Conservation (phyloP, 2,888 invertebrate species). For the Priocnemis perturbator region DNA sequence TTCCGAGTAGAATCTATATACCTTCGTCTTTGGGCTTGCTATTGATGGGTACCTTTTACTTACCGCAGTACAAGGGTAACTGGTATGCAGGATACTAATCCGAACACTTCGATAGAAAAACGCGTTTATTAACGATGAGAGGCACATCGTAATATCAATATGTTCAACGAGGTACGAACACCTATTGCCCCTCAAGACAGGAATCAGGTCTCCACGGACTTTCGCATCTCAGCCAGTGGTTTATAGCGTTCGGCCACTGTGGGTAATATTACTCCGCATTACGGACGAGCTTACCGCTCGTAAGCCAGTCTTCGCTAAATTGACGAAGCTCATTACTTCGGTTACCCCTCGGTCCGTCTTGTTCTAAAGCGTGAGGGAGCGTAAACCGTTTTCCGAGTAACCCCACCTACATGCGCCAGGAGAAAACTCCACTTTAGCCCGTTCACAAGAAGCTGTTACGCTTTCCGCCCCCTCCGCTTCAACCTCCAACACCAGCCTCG, state of each 20-base stretch:
- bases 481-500: not conserved
- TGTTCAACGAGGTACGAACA: no score
- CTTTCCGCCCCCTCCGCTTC: not conserved
- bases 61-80: no score
- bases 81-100: no score
- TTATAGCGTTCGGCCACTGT: constrained; percentile 16
- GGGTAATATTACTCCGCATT: constrained; percentile 33
- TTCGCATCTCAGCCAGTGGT: constrained; percentile 14
- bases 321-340: constrained; percentile 33
- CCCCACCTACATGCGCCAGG: constrained; percentile 12
- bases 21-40: no score
- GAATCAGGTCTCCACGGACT: not conserved
- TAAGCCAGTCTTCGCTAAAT: constrained; percentile 35
- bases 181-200: not conserved
- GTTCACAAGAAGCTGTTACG: not conserved
- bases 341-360: constrained; percentile 20
- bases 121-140: no score
- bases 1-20: no score
- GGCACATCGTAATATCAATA: no score
- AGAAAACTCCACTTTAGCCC: constrained; percentile 9
- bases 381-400: constrained; percentile 16
- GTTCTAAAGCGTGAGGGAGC: constrained; percentile 10
- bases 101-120: no score
- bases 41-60: no score
- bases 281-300: constrained; percentile 28